Base-by-base conservation (phyloP, 2,888 invertebrate species). In the Sphaerophoria rueppellii region DNA sequence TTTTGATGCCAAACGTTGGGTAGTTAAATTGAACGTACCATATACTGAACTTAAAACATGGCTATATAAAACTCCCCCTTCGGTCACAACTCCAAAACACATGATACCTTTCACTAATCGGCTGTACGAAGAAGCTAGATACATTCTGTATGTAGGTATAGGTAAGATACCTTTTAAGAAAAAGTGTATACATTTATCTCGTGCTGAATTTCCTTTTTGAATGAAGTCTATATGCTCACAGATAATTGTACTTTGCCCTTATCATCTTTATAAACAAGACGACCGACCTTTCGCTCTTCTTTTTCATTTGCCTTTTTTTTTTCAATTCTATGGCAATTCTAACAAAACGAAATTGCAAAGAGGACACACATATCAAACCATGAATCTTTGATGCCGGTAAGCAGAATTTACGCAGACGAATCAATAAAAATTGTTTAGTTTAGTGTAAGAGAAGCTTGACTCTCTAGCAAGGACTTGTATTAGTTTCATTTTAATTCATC, bases 301-400 rank as follows among this genome's bases (percentile, higher is more conserved):
- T 11, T 9, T 63, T 24, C 24, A n/a, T 46, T 43, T n/a, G 6
- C 46, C 0, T 78, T 74, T 35, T 60, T 75, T 40, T 77, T 63
- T 69, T 50, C 57, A 60, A 71, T 50, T 14, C 12, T 12, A 58
- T 58, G 16, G 16, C 58, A 35, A 14, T 40, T 12, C 11, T 37
- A 40, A 48, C 14, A 58, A 11, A 72, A 57, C 40, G 52, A 73
- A n/a, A 37, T 40, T 16, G 6, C 35, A 37, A 60, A 35, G 55
- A 46, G 43, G 57, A 65, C 67, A 43, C 11, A 43, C 7, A 4
- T 43, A 60, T 50, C 57, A 70, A 40, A 74, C 32, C 37, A 78
- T 82, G 54, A 82, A 82, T 82, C 78, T 82, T 83, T 83, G 71
- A 80, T 80, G 80, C 75, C 75, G 83, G 80, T 32, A 63, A 57